Evolutionary conservation across 2,888 invertebrate genomes (phyloP).

Genomic region (Fragum sueziense): DNA sequence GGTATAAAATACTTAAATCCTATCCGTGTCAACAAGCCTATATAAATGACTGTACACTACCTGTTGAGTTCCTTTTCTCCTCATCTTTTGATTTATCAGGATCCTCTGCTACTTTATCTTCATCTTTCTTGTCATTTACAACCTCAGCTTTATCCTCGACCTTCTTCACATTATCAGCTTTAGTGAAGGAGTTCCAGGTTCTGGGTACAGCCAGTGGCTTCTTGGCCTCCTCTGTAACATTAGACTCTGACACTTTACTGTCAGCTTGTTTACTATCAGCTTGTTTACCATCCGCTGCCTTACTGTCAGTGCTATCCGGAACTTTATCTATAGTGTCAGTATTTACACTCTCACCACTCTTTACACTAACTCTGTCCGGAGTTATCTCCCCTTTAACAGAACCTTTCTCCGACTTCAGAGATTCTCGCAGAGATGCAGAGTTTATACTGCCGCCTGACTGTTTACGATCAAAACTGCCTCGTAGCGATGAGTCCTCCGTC

Average conservation of each 20-base stretch:
- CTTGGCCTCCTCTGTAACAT: conserved; percentile 11
- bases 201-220: conserved; percentile 32
- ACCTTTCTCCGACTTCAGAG: conserved; percentile 2
- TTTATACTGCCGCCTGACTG: neutral
- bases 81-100: conserved; percentile 19
- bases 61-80: neutral
- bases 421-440: neutral
- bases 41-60: too few relatives aligned
- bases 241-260: neutral
- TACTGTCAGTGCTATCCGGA: neutral
- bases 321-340: conserved; percentile 12
- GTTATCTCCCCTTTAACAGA: conserved; percentile 9
- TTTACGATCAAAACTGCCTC: conserved; percentile 15
- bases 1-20: too few relatives aligned
- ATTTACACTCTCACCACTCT: conserved; percentile 14
- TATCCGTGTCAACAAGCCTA: too few relatives aligned
- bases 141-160: conserved; percentile 28
- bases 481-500: conserved; percentile 13
- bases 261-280: conserved; percentile 13
- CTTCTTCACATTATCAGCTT: conserved; percentile 34
- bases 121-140: conserved; percentile 27
- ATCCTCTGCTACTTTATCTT: conserved; percentile 25
- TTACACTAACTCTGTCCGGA: conserved; percentile 9
- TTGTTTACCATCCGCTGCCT: neutral
- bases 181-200: conserved; percentile 26